phyloP scores from a whole-genome alignment of 2,113 vertebrate genomes.

The Nematolebias whitei region DNA sequence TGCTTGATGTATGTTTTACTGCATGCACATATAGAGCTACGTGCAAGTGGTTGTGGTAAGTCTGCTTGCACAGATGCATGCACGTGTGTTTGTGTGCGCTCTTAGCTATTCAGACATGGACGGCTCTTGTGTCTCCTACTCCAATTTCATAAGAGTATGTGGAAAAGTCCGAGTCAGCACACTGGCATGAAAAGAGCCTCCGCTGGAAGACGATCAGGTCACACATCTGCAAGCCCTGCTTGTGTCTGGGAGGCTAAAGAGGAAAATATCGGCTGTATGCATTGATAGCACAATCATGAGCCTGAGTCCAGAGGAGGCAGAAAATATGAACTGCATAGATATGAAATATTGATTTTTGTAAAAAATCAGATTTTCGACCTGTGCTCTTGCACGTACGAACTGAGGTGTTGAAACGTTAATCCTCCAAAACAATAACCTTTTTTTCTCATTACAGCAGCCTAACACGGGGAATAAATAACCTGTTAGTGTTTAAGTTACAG shows the following conservation, averaged over 20 bases:
- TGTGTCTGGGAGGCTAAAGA: constrained; percentile 1
- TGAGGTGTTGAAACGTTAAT: background rate
- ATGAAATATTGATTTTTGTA: constrained; percentile 26
- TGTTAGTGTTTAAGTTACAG: too few relatives aligned
- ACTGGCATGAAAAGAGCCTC: constrained; percentile 66
- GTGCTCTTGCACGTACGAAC: background rate
- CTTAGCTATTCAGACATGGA: constrained; percentile 50
- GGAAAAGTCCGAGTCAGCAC: constrained; percentile 79
- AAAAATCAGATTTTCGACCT: constrained; percentile 10
- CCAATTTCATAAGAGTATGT: constrained; percentile 74
- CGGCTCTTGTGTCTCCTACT: constrained; percentile 67
- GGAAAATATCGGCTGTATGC: constrained; percentile 4
- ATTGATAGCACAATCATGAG: constrained; percentile 3
- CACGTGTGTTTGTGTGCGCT: constrained; percentile 23
- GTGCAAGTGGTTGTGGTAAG: background rate
- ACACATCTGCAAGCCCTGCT: constrained; percentile 71
- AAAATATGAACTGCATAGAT: background rate
- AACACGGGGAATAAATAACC: too few relatives aligned
- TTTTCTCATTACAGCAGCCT: background rate
- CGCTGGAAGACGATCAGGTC: constrained; percentile 71
- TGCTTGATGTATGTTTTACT: constrained; percentile 5
- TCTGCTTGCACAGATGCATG: background rate
- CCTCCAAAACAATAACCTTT: background rate
- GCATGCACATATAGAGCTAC: background rate
- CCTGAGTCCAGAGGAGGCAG: constrained; percentile 3